Evolutionary conservation across 2,113 vertebrate species (phyloP).

Genomic region (human (Homo sapiens)): DNA sequence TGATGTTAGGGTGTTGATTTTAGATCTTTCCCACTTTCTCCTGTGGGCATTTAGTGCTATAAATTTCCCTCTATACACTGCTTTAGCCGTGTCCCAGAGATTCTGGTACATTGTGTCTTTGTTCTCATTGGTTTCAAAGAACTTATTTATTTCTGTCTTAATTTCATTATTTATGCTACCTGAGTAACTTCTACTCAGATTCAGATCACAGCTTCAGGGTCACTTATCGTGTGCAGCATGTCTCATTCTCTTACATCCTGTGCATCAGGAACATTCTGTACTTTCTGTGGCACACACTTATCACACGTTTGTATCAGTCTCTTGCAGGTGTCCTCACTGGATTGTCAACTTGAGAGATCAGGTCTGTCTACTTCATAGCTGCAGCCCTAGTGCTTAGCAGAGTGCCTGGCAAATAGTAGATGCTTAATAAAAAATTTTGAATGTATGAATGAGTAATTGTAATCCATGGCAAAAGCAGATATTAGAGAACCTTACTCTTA

Average conservation of each 20-base stretch:
- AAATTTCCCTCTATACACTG: no score
- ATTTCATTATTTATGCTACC: no score
- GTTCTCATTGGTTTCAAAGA: no score
- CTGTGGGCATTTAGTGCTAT: no score
- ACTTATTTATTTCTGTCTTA: no score
- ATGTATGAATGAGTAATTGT: background rate
- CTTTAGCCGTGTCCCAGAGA: no score
- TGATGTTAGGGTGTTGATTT: no score
- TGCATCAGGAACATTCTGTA: background rate
- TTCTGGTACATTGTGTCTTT: no score
- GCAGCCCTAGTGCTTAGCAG: background rate
- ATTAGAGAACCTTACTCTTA: background rate
- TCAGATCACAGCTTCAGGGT: background rate
- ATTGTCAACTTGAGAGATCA: background rate
- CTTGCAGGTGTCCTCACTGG: background rate
- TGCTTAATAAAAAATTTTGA: background rate
- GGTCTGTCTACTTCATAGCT: background rate
- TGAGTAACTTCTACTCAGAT: background rate
- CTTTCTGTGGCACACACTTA: background rate
- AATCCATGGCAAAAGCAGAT: background rate
- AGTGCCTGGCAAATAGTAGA: background rate
- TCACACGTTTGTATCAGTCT: background rate
- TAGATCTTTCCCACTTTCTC: no score
- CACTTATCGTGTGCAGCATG: background rate
- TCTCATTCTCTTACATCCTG: background rate